Conservation (phyloP, 2,888 invertebrate genomes). For the Athalia circularis region DNA sequence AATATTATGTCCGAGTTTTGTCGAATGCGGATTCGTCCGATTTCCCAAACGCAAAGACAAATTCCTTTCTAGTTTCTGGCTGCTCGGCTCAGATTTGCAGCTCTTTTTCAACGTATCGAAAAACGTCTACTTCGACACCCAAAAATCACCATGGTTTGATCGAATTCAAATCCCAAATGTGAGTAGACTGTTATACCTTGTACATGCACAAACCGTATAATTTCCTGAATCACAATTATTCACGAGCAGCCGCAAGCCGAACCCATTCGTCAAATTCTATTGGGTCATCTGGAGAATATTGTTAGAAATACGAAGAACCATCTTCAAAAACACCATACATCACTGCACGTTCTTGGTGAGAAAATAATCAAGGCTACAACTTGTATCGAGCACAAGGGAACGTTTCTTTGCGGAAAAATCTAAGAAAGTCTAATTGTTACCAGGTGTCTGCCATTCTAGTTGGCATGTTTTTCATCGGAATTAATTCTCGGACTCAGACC, state of each 20-base stretch:
- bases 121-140: not conserved
- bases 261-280: slow-evolving; percentile 73
- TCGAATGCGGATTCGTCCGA: slow-evolving; percentile 61
- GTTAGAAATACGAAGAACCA: slow-evolving; percentile 71
- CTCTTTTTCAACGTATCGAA: slow-evolving; percentile 15
- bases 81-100: not conserved
- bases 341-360: slow-evolving; percentile 24
- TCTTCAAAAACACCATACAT: slow-evolving; percentile 46
- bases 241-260: slow-evolving; percentile 66
- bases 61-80: not conserved
- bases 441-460: slow-evolving; percentile 74
- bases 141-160: not conserved
- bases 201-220: not conserved
- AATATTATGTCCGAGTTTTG: slow-evolving; percentile 75
- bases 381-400: not conserved
- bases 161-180: slow-evolving; percentile 23
- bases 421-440: slow-evolving; percentile 73
- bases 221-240: not conserved
- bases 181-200: not conserved
- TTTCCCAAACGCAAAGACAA: slow-evolving; percentile 5
- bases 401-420: slow-evolving; percentile 5
- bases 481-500: slow-evolving; percentile 73
- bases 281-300: slow-evolving; percentile 74
- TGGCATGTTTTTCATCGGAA: slow-evolving; percentile 73
- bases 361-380: not conserved